phyloP scores from a whole-genome alignment of 2,888 invertebrate genomes.

The Ceramica pisi region DNA sequence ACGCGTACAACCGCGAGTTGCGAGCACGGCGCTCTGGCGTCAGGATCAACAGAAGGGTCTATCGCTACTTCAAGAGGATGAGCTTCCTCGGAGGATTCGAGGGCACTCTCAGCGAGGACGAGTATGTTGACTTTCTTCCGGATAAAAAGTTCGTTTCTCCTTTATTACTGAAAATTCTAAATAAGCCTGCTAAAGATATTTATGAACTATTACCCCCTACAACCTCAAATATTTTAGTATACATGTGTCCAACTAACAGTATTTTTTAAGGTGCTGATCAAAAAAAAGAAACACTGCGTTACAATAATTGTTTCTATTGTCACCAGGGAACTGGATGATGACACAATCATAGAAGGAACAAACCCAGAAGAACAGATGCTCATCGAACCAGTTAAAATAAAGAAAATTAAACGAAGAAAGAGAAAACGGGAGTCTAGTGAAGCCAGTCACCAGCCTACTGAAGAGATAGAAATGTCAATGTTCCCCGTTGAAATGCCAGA shows the following conservation, averaged over 20 bases:
- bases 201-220: too few species aligned
- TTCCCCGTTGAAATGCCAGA: constrained; percentile 78
- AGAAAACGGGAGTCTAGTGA: constrained; percentile 69
- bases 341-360: constrained; percentile 42
- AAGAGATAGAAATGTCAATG: constrained; percentile 82
- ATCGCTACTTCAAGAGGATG: constrained; percentile 86
- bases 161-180: constrained; percentile 10
- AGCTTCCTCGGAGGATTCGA: constrained; percentile 85
- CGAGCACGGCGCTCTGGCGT: constrained; percentile 76
- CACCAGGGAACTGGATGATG: constrained; percentile 60
- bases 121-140: constrained; percentile 71
- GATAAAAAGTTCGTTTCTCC: constrained; percentile 28
- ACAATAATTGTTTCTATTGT: constrained; percentile 1
- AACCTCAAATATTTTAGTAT: too few species aligned
- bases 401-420: constrained; percentile 70
- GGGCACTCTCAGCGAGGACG: constrained; percentile 78
- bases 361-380: constrained; percentile 54
- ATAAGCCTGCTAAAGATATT: not conserved
- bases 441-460: constrained; percentile 68
- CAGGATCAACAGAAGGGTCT: constrained; percentile 77
- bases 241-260: too few species aligned
- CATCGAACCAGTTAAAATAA: constrained; percentile 58
- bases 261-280: not conserved
- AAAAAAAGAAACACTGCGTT: not conserved
- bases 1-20: constrained; percentile 86